Conservation (phyloP, 2,888 invertebrate genomes). For the Drosophila antonietae region DNA sequence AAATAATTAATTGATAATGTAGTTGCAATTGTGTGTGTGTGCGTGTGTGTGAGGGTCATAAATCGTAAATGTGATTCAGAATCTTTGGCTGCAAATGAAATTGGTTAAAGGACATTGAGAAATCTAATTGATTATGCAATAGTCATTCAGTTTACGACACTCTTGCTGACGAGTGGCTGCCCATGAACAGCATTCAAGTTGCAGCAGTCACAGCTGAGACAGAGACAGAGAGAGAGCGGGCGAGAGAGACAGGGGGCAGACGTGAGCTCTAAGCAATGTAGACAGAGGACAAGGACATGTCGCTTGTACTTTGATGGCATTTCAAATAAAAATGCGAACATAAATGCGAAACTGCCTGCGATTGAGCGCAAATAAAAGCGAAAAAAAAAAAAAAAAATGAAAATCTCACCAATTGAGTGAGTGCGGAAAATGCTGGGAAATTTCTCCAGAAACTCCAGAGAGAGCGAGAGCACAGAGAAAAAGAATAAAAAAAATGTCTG, state of each 20-base stretch:
- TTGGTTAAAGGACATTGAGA: constrained; percentile 21
- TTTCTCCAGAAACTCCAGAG: background rate
- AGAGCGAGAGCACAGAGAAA: background rate
- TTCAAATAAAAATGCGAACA: constrained; percentile 68
- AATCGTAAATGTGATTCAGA: background rate
- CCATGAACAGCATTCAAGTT: constrained; percentile 30
- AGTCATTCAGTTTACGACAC: constrained; percentile 42
- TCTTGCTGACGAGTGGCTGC: constrained; percentile 24
- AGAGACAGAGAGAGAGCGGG: background rate
- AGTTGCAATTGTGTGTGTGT: constrained; percentile 1
- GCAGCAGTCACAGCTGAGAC: constrained; percentile 16
- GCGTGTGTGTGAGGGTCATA: background rate
- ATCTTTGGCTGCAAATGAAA: constrained; percentile 18
- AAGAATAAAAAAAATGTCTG: background rate
- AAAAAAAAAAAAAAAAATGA: constrained; percentile 22
- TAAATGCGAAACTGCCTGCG: constrained; percentile 55
- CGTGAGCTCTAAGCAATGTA: constrained; percentile 1
- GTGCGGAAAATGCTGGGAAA: constrained; percentile 6
- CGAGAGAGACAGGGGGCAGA: background rate
- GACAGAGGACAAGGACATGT: constrained; percentile 44
- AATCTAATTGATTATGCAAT: constrained; percentile 56
- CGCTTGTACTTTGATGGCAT: constrained; percentile 59
- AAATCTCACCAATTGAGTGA: constrained; percentile 62
- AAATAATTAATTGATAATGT: constrained; percentile 22
- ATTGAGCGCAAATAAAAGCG: constrained; percentile 66